A percentile compares a stretch with the other conserved stretches of the same genome.
phyloP scores from a whole-genome alignment of 2,888 invertebrate genomes.

The Hyposoter dolosus region DNA sequence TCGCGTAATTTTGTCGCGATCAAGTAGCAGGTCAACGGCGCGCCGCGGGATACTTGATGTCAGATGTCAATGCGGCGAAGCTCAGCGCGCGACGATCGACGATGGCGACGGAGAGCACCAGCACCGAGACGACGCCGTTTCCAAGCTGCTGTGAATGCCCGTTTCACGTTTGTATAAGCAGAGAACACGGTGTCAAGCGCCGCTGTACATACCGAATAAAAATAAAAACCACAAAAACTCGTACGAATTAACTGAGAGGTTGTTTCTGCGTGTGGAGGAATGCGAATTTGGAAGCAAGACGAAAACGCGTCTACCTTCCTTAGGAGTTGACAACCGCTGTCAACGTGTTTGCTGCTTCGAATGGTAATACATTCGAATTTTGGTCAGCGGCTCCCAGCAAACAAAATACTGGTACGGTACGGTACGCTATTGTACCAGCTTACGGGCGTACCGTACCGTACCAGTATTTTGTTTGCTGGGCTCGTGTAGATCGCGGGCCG shows the following conservation, averaged over 20 bases:
- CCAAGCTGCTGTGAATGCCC: background rate
- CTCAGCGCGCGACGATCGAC: conserved; percentile 13
- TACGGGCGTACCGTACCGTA: too few species aligned
- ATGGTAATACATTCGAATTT: conserved; percentile 57
- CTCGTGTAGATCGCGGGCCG: background rate
- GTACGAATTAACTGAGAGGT: background rate
- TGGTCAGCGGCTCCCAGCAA: conserved; percentile 15
- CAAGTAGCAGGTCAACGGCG: background rate
- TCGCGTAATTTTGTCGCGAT: background rate
- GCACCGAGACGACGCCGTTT: conserved; percentile 7
- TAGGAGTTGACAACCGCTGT: conserved; percentile 40
- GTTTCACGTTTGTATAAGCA: background rate
- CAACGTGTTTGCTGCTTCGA: background rate
- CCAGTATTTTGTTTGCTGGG: too few species aligned
- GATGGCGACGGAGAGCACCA: conserved; percentile 2
- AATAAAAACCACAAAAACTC: background rate
- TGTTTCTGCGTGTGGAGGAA: background rate
- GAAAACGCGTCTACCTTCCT: background rate
- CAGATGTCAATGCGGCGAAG: conserved; percentile 20
- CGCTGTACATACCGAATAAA: background rate
- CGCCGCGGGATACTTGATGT: conserved; percentile 5
- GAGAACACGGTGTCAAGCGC: background rate
- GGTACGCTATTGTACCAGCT: too few species aligned
- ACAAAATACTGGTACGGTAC: too few species aligned
- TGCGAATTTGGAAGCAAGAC: background rate